Base-by-base conservation (phyloP, 1,140 invertebrate genomes). In the Drosophila cardini region DNA sequence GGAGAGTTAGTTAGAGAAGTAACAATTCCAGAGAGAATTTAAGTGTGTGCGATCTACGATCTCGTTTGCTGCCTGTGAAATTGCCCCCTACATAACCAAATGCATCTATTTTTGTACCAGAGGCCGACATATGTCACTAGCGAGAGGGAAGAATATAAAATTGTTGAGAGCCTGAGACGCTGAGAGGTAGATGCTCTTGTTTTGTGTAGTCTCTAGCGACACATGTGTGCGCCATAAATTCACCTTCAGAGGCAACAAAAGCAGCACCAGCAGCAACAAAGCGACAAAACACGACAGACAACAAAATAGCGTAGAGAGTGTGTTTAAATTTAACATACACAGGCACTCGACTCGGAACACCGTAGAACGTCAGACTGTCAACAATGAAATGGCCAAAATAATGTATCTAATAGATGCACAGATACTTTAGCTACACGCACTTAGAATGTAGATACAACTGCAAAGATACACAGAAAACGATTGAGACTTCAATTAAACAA, bases 221-320 rank as follows among this genome's bases (percentile, higher is more conserved):
- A 77, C 84, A 89, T 89, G 85, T 89, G 84, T 89, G 85, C 85
- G 76, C 84, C 80, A 89, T 89, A 89, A 89, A 89, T 89, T 89
- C 84, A 89, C 84, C 84, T 89, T 89, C 84, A 89, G 81, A 65
- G 61, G 69, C 80, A 68, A 52, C 65, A 57, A 60, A 61, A 60
- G 45, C 46, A 40, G 69, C 80, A 68, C 46, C 65, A 57, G 64
- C 65, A 60, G 45, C 46, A 40, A 43, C 46, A 53, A 30, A 50
- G 13, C 36, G 34, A 65, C 50, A 65, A 65, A 45, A 18, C 38
- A 16, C 15, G 8, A 45, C 15, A 16, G 43, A 16, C 43, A 43
- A 18, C 43, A 45, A n/a, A 6, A 40, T n/a, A 40, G 34, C 26
- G 81, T 77, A 76, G 80, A 76, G 81, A 76, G 67, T 82, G 76